phyloP scores from a whole-genome alignment of 2,888 invertebrate species.

The Drosophila meridionalis region DNA sequence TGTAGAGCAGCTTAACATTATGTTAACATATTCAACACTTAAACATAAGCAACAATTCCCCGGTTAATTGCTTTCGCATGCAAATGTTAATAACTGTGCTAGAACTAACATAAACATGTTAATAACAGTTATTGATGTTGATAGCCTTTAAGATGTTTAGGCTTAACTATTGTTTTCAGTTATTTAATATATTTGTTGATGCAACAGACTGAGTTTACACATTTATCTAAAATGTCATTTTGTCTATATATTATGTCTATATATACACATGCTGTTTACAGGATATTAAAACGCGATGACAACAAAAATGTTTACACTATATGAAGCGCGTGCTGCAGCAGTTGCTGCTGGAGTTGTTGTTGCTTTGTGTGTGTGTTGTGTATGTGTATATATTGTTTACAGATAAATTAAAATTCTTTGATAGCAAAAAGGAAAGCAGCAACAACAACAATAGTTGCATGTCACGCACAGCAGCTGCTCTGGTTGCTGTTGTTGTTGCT shows the following conservation, averaged over 20 bases:
- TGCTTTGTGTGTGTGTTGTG: not conserved
- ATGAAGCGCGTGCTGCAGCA: constrained; percentile 12
- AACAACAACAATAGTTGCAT: constrained; percentile 47
- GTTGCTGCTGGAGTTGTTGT: constrained; percentile 17
- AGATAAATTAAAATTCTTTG: constrained; percentile 79
- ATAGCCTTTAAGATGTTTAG: not conserved
- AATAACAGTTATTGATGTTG: not conserved
- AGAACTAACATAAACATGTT: not conserved
- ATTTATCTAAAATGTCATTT: constrained; percentile 4
- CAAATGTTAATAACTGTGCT: not conserved
- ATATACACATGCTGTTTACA: constrained; percentile 34
- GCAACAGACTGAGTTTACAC: not conserved
- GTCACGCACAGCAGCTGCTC: constrained; percentile 56
- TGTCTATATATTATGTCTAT: constrained; percentile 7
- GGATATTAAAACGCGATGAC: constrained; percentile 47
- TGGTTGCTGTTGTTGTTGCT: constrained; percentile 24
- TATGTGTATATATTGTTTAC: constrained; percentile 66
- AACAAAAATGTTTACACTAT: constrained; percentile 25
- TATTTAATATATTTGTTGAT: constrained; percentile 13
- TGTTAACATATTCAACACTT: not conserved
- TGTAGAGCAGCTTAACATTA: not conserved
- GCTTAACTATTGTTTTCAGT: not conserved
- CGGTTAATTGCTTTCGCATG: not conserved
- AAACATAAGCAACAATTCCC: not conserved
- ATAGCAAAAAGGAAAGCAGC: constrained; percentile 62